Evolutionary conservation across 2,797 vertebrate genomes (phyloP).

Genomic region (Falco biarmicus): DNA sequence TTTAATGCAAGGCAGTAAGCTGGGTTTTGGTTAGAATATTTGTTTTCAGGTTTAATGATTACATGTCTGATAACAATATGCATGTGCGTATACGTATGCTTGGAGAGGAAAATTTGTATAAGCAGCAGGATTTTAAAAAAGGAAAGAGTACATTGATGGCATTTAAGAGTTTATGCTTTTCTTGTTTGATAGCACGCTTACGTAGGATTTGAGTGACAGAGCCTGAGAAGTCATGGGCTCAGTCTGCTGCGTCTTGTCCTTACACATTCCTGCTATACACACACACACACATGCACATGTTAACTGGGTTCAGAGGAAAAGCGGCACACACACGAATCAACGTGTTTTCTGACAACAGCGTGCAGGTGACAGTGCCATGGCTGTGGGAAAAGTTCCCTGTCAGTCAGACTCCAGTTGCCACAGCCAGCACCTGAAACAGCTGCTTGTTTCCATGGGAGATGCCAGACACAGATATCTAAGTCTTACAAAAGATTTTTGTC

Average conservation of each 20-base stretch:
- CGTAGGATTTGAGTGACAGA: not conserved
- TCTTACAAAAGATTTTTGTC: not conserved
- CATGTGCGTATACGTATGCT: accelerated
- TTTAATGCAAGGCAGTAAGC: not conserved
- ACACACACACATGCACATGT: not conserved
- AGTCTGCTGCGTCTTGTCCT: not conserved
- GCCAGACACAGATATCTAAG: not conserved
- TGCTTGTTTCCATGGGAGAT: not conserved
- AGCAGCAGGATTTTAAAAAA: not conserved
- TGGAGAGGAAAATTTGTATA: not conserved
- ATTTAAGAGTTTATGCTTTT: not conserved
- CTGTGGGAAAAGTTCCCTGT: not conserved
- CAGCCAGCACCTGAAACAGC: not conserved
- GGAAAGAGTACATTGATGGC: not conserved
- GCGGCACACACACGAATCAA: not conserved
- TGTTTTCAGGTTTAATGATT: not conserved
- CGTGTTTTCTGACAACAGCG: not conserved
- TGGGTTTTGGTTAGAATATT: not conserved
- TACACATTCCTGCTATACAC: accelerated
- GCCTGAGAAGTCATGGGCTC: not conserved
- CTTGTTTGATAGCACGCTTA: not conserved
- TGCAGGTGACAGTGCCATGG: not conserved
- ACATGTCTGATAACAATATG: not conserved
- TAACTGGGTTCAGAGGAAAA: not conserved
- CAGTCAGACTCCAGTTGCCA: not conserved